A percentile compares a stretch with the other conserved stretches of the same genome.
Evolutionary conservation across 2,888 invertebrate genomes (phyloP).

Genomic region (Hydropsyche betteni): DNA sequence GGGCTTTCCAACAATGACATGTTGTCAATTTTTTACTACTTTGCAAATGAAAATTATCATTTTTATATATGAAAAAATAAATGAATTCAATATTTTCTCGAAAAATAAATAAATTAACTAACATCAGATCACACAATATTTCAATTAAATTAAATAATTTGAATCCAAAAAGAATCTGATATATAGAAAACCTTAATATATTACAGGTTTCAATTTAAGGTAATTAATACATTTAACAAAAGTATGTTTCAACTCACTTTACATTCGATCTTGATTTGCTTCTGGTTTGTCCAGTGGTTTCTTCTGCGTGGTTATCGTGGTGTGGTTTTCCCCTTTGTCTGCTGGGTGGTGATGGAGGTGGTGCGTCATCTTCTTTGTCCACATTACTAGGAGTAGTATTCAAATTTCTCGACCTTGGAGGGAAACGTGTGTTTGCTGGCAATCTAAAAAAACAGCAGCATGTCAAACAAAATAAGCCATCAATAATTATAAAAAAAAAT

Average conservation of each 20-base stretch:
- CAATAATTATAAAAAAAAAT: too few species aligned
- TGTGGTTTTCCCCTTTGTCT: constrained; percentile 59
- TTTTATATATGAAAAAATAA: too few species aligned
- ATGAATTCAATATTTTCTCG: too few species aligned
- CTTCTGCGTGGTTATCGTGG: constrained; percentile 63
- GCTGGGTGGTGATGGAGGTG: constrained; percentile 58
- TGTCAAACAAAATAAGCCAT: not conserved
- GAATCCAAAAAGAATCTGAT: not conserved
- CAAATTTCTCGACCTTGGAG: constrained; percentile 72
- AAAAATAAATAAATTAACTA: too few species aligned
- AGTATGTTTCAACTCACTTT: constrained; percentile 56
- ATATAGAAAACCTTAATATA: not conserved
- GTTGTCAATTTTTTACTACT: too few species aligned
- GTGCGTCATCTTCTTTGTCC: constrained; percentile 53
- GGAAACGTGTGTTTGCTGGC: constrained; percentile 87
- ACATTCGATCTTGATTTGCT: constrained; percentile 70
- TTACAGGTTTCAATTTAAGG: not conserved
- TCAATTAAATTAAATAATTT: not conserved
- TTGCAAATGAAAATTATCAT: too few species aligned
- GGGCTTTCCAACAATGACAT: too few species aligned
- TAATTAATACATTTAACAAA: not conserved
- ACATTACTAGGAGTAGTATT: constrained; percentile 65
- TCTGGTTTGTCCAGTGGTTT: constrained; percentile 64
- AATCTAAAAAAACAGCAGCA: constrained; percentile 61
- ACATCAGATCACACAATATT: not conserved